These are phyloP conservation scores for Danio rerio DNA, from an alignment of 2,113 vertebrate species.

Conservation along the genomic window DNA sequence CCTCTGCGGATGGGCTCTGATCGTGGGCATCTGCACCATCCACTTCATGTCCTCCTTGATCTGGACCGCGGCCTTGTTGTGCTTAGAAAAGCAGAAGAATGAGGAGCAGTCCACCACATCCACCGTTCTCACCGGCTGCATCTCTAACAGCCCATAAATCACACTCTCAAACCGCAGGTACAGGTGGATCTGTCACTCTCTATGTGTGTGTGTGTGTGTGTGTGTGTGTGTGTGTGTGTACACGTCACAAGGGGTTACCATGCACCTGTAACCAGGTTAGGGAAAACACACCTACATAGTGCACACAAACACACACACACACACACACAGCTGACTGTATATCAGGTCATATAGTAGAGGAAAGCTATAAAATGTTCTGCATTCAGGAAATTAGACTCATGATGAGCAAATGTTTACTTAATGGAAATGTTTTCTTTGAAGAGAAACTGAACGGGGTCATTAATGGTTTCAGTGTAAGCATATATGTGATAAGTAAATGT, in stretches of 20 bases:
- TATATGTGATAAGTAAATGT: no score
- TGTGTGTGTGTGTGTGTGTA: conserved; percentile 65
- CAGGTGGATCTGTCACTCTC: conserved; percentile 28
- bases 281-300: conserved; percentile 18
- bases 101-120: conserved; percentile 67
- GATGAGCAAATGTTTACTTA: not conserved
- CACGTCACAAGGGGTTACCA: conserved; percentile 73
- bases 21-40: conserved; percentile 79
- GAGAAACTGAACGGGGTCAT: not conserved
- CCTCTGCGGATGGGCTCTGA: conserved; percentile 65
- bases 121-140: conserved; percentile 28
- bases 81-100: conserved; percentile 79
- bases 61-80: conserved; percentile 82
- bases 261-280: conserved; percentile 66
- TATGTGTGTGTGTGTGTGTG: not conserved
- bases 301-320: no score
- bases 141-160: conserved; percentile 13
- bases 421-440: not conserved
- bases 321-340: no score
- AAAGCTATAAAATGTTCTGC: not conserved
- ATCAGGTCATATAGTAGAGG: not conserved
- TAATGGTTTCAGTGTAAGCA: not conserved
- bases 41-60: conserved; percentile 92
- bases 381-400: not conserved
- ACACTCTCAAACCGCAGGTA: conserved; percentile 14